Conservation (phyloP, 1,140 invertebrate genomes). For the Atta texana region DNA sequence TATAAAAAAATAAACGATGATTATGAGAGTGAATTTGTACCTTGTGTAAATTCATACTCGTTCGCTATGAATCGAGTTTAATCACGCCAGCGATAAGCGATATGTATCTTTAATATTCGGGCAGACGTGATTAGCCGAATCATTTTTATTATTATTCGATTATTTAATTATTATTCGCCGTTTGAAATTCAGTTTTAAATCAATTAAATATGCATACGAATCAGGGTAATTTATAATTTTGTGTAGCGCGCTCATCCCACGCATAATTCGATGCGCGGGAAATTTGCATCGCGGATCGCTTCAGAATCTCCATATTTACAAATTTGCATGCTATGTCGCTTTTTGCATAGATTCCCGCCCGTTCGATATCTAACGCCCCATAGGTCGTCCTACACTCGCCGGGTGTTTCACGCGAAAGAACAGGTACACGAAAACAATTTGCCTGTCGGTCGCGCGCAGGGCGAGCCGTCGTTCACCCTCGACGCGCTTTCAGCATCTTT, state of each 20-base stretch:
- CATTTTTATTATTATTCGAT: constrained; percentile 39
- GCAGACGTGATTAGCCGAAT: constrained; percentile 18
- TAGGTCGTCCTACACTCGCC: not conserved
- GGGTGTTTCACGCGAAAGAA: constrained; percentile 32
- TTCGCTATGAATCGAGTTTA: constrained; percentile 27
- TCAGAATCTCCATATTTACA: constrained; percentile 62
- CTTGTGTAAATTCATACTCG: constrained; percentile 19
- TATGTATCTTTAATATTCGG: constrained; percentile 38
- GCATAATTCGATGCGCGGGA: constrained; percentile 39
- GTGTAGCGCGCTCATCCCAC: constrained; percentile 11
- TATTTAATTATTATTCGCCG: constrained; percentile 45
- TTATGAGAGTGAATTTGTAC: constrained; percentile 39
- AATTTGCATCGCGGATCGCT: constrained; percentile 58
- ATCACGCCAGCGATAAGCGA: constrained; percentile 50
- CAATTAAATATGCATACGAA: constrained; percentile 48
- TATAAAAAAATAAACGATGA: constrained; percentile 47
- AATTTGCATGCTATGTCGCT: constrained; percentile 63
- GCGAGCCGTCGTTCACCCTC: constrained; percentile 13
- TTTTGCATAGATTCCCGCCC: constrained; percentile 54
- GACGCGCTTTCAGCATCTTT: constrained; percentile 35
- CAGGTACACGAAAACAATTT: constrained; percentile 41
- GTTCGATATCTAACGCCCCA: constrained; percentile 41
- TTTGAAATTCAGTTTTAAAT: constrained; percentile 54
- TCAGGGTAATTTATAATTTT: constrained; percentile 59
- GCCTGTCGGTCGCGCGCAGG: constrained; percentile 11